Base-by-base conservation (phyloP, 2,888 invertebrate species). In the Apodemia zela region DNA sequence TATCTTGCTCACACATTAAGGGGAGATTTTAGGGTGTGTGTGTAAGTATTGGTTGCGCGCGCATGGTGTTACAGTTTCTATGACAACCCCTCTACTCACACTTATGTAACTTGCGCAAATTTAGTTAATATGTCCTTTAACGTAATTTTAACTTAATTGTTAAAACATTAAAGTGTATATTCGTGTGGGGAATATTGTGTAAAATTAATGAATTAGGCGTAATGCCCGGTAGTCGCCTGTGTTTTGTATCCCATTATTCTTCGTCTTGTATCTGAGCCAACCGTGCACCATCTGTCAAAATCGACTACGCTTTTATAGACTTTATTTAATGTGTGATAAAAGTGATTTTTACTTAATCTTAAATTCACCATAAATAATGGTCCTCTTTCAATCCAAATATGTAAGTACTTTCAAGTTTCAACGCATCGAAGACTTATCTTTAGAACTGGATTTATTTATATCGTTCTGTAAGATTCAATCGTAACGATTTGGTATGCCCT, bases 41-140 rank as follows among this genome's bases (percentile, higher is more conserved):
- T 70, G 69, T 75, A 83, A 84, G 82, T 82, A 78, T 65, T 81
- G 75, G 79, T 81, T 89, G 90, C 89, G 91, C 90, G 90, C 91
- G 90, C 90, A 89, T 72, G 79, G 82, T 79, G 85, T 84, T 82
- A 80, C 78, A 84, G 91, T 90, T 90, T 88, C 91, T 90, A 91
- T 91, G 90, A 89, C 91, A 91, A 91, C 89, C 89, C 87, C 87
- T 84, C 87, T 78, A 84, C 80, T 79, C 84, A 89, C 84, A 89
- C 85, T 82, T 80, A 79, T 81, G 80, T 80, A 78, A 81, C 82
- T 85, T 82, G 84, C 83, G 86, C 87, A 77, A 83, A 85, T 71
- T 75, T 73, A 72, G 73, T 77, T 74, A 75, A 76, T 68, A 60
- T 15, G 25, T 6, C 29, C 38, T 60, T 42, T 65, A 54, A 60